Conservation (phyloP, 1,140 invertebrate species). For the Eupeodes corollae region DNA sequence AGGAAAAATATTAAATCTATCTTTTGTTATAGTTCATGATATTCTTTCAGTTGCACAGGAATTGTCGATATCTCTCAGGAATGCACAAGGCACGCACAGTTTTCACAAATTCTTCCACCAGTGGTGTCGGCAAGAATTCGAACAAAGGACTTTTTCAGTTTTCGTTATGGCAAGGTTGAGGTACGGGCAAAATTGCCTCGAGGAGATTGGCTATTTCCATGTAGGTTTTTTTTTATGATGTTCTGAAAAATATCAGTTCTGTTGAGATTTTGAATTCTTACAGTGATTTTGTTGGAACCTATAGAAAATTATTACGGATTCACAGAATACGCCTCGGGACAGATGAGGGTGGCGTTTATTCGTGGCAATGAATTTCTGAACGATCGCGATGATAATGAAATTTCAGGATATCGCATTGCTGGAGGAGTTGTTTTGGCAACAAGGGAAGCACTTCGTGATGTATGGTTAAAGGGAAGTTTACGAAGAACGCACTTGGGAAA, state of each 20-base stretch:
- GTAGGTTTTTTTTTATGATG: too few relatives aligned
- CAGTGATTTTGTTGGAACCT: slow-evolving; percentile 30
- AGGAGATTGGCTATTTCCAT: slow-evolving; percentile 71
- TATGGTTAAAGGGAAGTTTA: not conserved
- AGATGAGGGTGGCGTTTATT: slow-evolving; percentile 38
- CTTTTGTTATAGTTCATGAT: too few relatives aligned
- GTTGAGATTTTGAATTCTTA: not conserved
- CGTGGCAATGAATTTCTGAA: slow-evolving; percentile 37
- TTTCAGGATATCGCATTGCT: slow-evolving; percentile 2
- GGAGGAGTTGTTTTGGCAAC: slow-evolving; percentile 8
- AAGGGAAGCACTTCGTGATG: not conserved
- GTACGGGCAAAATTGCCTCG: slow-evolving; percentile 60
- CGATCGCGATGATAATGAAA: slow-evolving; percentile 13
- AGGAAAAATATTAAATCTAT: not conserved
- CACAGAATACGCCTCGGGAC: slow-evolving; percentile 41
- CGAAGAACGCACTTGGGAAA: slow-evolving; percentile 34
- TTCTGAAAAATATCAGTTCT: too few relatives aligned
- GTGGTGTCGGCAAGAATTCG: slow-evolving; percentile 55
- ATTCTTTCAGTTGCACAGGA: slow-evolving; percentile 46
- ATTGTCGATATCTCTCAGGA: slow-evolving; percentile 32
- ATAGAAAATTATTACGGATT: slow-evolving; percentile 40
- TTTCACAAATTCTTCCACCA: slow-evolving; percentile 47
- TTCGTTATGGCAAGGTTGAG: slow-evolving; percentile 64
- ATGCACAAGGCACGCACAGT: slow-evolving; percentile 40
- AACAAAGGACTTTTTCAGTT: slow-evolving; percentile 52